These are phyloP conservation scores for Indicator maculatus DNA, from an alignment of 2,113 vertebrate species.

Conservation along the genomic window DNA sequence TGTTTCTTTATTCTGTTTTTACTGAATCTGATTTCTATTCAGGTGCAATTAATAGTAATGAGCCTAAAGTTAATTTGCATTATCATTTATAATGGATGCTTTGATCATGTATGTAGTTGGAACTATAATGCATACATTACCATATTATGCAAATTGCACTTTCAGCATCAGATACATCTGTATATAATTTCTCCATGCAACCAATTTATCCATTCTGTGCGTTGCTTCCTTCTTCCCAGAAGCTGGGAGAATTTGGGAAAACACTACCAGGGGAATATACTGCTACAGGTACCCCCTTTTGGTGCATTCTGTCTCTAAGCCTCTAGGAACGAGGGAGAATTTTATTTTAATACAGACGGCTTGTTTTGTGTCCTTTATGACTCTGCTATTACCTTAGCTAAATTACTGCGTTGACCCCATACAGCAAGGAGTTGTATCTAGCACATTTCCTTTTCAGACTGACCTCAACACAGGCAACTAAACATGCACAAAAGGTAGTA, in stretches of 20 bases:
- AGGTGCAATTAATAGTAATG: slow-evolving; percentile 68
- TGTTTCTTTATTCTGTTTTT: slow-evolving; percentile 67
- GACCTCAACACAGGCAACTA: neutral
- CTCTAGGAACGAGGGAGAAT: neutral
- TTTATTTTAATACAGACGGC: neutral
- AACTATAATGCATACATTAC: slow-evolving; percentile 48
- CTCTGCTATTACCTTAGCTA: neutral
- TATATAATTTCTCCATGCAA: neutral
- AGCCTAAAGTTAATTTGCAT: slow-evolving; percentile 61
- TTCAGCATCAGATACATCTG: slow-evolving; percentile 17
- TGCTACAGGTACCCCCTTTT: neutral
- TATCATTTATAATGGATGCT: slow-evolving; percentile 46
- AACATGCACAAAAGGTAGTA: neutral
- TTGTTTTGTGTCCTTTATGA: neutral
- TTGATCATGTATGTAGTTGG: slow-evolving; percentile 69
- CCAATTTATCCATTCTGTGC: neutral
- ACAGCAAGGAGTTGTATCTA: neutral
- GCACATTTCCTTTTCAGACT: neutral
- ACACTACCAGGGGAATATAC: neutral
- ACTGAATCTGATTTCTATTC: slow-evolving; percentile 54
- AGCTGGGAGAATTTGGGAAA: neutral
- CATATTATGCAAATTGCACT: slow-evolving; percentile 57
- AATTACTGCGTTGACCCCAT: neutral
- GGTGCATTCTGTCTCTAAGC: neutral
- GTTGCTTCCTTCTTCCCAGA: neutral